Evolutionary conservation across 2,888 invertebrate genomes (phyloP), one percentile per base, ranked within the genome.

Genomic region (Apodemia duryi): DNA sequence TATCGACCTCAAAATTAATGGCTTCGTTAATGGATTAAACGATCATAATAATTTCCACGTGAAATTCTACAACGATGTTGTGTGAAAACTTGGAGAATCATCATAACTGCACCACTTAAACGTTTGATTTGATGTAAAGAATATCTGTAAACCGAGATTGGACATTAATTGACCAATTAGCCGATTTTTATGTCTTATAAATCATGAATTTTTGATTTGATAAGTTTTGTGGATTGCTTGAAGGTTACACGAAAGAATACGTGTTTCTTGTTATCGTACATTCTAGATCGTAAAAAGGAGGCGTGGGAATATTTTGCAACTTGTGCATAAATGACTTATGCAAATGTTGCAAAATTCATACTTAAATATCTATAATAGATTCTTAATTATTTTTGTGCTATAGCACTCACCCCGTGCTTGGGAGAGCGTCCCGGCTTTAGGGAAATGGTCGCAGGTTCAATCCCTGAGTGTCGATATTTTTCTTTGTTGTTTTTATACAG

Each of bases 1-100:
- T 84, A 73, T 79, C 75, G 85, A 86, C 80, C 86, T 60, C 35
- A 35, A 32, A 60, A 32, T 60, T 60, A 60, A 60, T 60, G 13
- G 32, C 57, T 60, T 13, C 32, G 57, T 57, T 57, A 57, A 57
- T 57, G 57, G 57, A 57, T 57, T 57, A 57, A 57, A 57, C 29
- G 57, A 82, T 83, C 80, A 80, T 80, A 79, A 79, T 80, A 79
- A 82, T 84, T 80, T 83, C 81, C 81, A 84, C 83, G 85, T 83
- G 85, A 85, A 86, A 84, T 81, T 79, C 77, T 75, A 80, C 74
- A 77, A 76, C 76, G 72, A 75, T 71, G 73, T 73, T 78, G 80
- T 84, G 85, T 83, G 82, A 85, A 84, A 79, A 78, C 73, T 73
- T 73, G 70, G 73, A 73, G 46, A 46, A 71, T 75, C 70, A 74